Percentiles rank a stretch among this genome's conserved stretches.
Conservation (phyloP, 2,113 vertebrate species). For the Lamprologus callipterus region DNA sequence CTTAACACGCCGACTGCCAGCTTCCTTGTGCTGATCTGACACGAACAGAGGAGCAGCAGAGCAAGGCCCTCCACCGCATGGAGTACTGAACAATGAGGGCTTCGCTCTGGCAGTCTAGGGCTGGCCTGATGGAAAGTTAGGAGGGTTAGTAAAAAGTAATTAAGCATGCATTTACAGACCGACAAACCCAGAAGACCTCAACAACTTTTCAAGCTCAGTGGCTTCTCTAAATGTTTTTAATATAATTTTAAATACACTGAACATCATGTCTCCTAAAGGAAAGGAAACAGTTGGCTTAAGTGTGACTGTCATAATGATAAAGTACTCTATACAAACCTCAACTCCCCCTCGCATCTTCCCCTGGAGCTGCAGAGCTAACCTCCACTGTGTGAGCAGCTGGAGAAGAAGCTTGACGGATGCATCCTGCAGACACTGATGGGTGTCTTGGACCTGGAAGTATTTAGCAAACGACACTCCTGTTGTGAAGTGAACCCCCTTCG, state of each 20-base stretch:
- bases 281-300: not conserved
- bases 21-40: slow-evolving; percentile 91
- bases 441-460: slow-evolving; percentile 79
- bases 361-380: slow-evolving; percentile 85
- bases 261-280: not conserved
- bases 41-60: slow-evolving; percentile 91
- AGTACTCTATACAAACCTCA: slow-evolving; percentile 71
- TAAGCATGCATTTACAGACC: not conserved
- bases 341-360: slow-evolving; percentile 78
- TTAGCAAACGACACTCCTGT: not conserved
- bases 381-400: slow-evolving; percentile 96
- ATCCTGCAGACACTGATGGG: slow-evolving; percentile 90
- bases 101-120: slow-evolving; percentile 78
- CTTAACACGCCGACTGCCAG: slow-evolving; percentile 89
- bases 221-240: not conserved
- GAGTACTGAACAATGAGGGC: slow-evolving; percentile 87
- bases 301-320: not conserved
- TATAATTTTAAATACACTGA: not conserved
- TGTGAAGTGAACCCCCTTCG: not conserved
- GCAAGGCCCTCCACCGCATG: slow-evolving; percentile 94
- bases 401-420: slow-evolving; percentile 93
- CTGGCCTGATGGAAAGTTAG: slow-evolving; percentile 73
- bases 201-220: not conserved
- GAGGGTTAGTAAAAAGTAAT: not conserved
- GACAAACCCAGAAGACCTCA: not conserved